Conservation (phyloP, 2,888 invertebrate genomes). For the Trachelus iudaicus region DNA sequence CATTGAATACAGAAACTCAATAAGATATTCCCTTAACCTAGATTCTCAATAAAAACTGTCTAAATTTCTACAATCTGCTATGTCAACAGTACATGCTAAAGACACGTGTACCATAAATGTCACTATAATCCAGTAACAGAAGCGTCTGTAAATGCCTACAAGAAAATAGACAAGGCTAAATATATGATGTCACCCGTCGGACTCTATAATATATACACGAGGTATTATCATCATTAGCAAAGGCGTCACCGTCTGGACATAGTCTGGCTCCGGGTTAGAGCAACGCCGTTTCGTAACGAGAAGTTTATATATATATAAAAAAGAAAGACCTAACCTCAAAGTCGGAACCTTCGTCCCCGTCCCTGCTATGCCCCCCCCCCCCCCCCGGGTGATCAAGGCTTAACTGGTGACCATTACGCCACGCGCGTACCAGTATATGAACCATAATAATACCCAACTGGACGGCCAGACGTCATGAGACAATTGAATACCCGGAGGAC, state of each 20-base stretch:
- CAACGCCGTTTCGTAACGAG: constrained; percentile 18
- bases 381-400: not conserved
- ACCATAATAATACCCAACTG: not conserved
- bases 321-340: constrained; percentile 24
- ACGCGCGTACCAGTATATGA: not conserved
- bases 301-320: constrained; percentile 8
- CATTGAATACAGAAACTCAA: too few relatives aligned
- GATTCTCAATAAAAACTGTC: too few relatives aligned
- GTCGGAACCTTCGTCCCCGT: not conserved
- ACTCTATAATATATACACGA: not conserved
- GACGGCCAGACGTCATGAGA: not conserved
- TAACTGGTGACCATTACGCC: not conserved
- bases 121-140: not conserved
- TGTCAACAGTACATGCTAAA: too few relatives aligned
- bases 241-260: not conserved
- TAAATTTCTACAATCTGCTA: too few relatives aligned
- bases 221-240: not conserved
- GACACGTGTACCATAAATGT: not conserved
- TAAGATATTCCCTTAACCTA: too few relatives aligned
- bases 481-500: not conserved
- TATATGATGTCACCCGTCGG: not conserved
- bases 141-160: not conserved
- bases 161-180: not conserved
- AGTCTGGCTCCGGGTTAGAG: not conserved
- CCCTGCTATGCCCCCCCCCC: not conserved